phyloP scores from a whole-genome alignment of 2,888 invertebrate species.

The Autographa pulchrina region DNA sequence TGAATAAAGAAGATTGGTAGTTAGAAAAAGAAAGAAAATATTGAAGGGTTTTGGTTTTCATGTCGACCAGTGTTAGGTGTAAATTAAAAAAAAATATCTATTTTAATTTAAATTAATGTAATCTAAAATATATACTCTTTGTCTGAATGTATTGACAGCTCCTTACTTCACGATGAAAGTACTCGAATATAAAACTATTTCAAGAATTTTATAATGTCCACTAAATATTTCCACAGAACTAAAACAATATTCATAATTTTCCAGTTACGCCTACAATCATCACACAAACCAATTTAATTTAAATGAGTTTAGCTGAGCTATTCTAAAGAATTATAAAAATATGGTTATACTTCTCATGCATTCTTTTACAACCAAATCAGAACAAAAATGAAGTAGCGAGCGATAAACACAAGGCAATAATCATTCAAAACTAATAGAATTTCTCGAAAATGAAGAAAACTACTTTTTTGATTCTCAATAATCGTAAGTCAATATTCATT shows the following conservation, averaged over 20 bases:
- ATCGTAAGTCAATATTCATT: slow-evolving; percentile 23
- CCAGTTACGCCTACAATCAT: slow-evolving; percentile 10
- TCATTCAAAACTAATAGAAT: slow-evolving; percentile 28
- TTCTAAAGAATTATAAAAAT: slow-evolving; percentile 2
- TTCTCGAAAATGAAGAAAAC: slow-evolving; percentile 5
- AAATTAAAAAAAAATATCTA: too few relatives aligned
- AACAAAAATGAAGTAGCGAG: slow-evolving; percentile 15
- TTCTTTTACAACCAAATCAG: slow-evolving; percentile 16
- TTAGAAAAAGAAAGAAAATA: not conserved
- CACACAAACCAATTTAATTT: slow-evolving; percentile 8
- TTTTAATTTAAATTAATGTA: too few relatives aligned
- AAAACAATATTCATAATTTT: not conserved
- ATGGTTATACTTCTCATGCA: not conserved
- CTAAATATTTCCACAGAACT: not conserved
- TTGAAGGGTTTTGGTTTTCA: too few relatives aligned
- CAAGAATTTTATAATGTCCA: too few relatives aligned
- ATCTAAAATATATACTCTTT: too few relatives aligned
- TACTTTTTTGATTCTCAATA: slow-evolving; percentile 8
- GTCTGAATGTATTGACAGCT: too few relatives aligned
- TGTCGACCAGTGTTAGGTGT: not conserved
- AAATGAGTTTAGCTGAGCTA: not conserved
- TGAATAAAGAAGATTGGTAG: not conserved
- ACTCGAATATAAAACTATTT: too few relatives aligned
- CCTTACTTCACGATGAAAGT: too few relatives aligned
- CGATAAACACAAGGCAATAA: not conserved